Conservation (phyloP, 2,888 invertebrate genomes). For the Dyspetes luteomarginatus region DNA sequence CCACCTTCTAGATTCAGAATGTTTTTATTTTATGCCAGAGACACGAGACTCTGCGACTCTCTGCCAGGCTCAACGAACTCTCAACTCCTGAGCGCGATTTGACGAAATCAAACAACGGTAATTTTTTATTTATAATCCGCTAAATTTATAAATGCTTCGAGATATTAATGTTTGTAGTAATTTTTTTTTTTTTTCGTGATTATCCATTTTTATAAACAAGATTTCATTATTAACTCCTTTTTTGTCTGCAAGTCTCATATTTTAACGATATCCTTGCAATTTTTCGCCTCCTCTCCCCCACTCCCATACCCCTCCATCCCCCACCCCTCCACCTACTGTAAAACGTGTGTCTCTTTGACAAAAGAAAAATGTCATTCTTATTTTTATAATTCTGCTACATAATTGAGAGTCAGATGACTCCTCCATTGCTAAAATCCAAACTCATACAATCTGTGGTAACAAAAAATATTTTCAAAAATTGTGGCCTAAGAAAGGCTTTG, state of each 20-base stretch:
- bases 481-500: too few relatives aligned
- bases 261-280: background rate
- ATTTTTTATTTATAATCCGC: background rate
- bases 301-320: too few relatives aligned
- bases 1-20: background rate
- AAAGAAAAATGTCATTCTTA: background rate
- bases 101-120: background rate
- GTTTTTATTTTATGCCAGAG: background rate
- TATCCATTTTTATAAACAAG: background rate
- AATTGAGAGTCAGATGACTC: constrained; percentile 14
- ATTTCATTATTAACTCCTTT: background rate
- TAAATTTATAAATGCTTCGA: background rate
- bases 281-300: background rate
- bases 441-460: background rate
- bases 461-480: too few relatives aligned
- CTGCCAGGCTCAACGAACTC: constrained; percentile 17
- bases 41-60: background rate
- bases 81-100: constrained; percentile 2
- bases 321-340: too few relatives aligned
- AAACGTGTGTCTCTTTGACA: background rate
- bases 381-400: background rate
- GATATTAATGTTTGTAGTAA: background rate
- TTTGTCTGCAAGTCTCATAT: background rate
- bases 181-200: background rate
- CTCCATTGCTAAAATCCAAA: too few relatives aligned